A percentile compares a stretch with the other conserved stretches of the same genome.
Conservation (phyloP, 2,797 vertebrate species). For the Siniperca scherzeri region DNA sequence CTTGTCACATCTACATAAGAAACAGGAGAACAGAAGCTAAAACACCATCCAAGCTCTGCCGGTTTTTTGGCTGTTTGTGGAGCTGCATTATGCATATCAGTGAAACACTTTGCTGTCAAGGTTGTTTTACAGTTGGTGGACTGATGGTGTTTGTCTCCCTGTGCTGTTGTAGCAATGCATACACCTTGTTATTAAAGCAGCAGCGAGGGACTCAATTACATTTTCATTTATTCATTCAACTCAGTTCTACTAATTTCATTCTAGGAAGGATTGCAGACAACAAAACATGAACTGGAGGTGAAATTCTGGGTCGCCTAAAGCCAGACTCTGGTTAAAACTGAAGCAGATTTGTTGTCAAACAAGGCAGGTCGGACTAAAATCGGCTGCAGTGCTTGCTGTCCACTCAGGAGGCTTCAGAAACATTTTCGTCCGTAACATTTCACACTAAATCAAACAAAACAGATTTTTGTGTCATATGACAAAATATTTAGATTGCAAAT, state of each 20-base stretch:
- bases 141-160: conserved; percentile 17
- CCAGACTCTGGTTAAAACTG: background rate
- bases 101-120: conserved; percentile 14
- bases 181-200: conserved; percentile 7
- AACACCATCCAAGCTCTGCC: conserved; percentile 19
- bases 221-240: background rate
- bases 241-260: background rate
- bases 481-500: no score
- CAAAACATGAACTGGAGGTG: background rate
- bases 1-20: conserved; percentile 51
- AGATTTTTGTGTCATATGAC: no score
- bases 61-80: conserved; percentile 15
- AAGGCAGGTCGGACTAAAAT: background rate
- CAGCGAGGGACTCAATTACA: background rate
- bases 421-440: no score
- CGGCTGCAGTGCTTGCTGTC: no score
- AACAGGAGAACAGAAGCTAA: conserved; percentile 38
- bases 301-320: background rate
- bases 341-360: no score
- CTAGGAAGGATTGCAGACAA: background rate
- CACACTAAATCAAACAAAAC: no score
- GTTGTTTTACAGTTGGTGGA: conserved; percentile 21
- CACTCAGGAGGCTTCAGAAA: no score
- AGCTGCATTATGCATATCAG: conserved; percentile 39
- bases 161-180: background rate